Conservation (phyloP, 2,797 vertebrate species). For the Heteromormyrus szaboi region DNA sequence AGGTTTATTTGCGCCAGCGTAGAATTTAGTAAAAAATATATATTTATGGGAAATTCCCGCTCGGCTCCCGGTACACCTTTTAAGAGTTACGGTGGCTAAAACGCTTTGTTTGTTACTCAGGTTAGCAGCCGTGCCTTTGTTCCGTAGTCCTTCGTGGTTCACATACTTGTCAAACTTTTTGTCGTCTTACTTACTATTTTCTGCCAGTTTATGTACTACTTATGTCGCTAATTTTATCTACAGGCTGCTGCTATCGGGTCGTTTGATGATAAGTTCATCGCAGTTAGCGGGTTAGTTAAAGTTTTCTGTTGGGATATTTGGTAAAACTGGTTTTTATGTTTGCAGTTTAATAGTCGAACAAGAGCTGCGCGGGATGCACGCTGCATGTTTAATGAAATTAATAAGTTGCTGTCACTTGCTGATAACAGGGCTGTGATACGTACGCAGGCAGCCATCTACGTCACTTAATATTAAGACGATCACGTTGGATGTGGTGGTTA, state of each 20-base stretch:
- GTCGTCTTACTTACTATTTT: neutral
- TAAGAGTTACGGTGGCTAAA: neutral
- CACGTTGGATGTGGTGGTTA: neutral
- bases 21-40: neutral
- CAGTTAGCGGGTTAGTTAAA: neutral
- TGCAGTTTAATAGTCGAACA: neutral
- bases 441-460: neutral
- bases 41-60: neutral
- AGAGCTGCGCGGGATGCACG: neutral
- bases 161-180: neutral
- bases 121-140: neutral
- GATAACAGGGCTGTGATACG: neutral
- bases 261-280: neutral
- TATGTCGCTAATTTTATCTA: neutral
- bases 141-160: neutral
- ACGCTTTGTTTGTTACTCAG: neutral
- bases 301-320: neutral
- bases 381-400: neutral
- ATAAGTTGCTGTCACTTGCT: neutral
- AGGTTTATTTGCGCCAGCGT: neutral
- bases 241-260: neutral
- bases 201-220: neutral
- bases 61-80: neutral
- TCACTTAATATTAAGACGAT: neutral
- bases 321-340: neutral